Base-by-base conservation (phyloP, 2,888 invertebrate genomes). In the Ophion costatus region DNA sequence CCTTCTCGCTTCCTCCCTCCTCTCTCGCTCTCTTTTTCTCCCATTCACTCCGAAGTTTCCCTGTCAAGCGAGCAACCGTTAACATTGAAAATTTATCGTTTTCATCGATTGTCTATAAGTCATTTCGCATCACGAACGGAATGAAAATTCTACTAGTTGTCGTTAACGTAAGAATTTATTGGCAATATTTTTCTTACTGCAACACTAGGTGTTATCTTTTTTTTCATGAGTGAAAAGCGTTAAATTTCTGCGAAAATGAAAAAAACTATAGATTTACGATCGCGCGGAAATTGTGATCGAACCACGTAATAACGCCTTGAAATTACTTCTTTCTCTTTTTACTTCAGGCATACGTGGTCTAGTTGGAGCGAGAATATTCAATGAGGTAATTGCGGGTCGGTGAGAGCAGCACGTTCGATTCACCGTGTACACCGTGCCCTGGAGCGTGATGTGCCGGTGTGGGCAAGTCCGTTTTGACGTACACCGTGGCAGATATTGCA, bases 401-500 rank as follows among this genome's bases (percentile, higher is more conserved):
- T 24, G 67, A 71, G 61, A 61, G 56, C 56, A 51, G 29, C 75
- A 67, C 71, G 70, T 82, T 81, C 59, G 67, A 82, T 76, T 71
- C 74, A 64, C 64, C 42, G 73, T 80, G 33, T 73, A 61, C 29
- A 61, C 20, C 45, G 20, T 45, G 38, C 64, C 29, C 64, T 22
- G 67, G 45, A 24, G 67, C 38, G 67, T 74, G 71, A 80, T 80
- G 57, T 63, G 71, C 71, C 84, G 64, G 75, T 63, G 57, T 69
- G 33, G 67, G 57, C 73, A 80, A 75, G 81, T 45, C 20, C 80
- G 78, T 79, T 86, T 82, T 84, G 84, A 88, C 86, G 83, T 82
- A 79, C 73, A 74, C 81, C 84, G 80, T 84, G 84, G 86, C 86
- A 84, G 86, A 87, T 87, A 89, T 88, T 87, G 85, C 85, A 89